These are phyloP conservation scores for Discoglossus pictus DNA, from an alignment of 2,797 vertebrate genomes.

Conservation along the genomic window DNA sequence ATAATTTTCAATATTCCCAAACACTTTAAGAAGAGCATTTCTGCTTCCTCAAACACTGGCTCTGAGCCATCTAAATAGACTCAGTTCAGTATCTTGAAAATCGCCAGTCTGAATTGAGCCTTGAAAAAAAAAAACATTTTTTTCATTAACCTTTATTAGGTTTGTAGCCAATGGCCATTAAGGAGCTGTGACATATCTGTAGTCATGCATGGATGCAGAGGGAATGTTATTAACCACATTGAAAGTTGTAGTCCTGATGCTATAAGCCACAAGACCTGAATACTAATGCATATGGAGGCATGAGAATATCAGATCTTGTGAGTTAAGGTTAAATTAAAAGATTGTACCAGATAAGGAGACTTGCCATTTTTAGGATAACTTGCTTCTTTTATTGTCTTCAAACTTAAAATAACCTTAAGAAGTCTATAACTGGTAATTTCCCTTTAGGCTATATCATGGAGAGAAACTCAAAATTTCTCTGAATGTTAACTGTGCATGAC, in stretches of 20 bases:
- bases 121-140: conserved; percentile 68
- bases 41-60: conserved; percentile 64
- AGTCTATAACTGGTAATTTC: too few species aligned
- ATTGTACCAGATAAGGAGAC: too few species aligned
- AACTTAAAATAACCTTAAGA: too few species aligned
- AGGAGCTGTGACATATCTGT: conserved; percentile 63
- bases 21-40: conserved; percentile 68
- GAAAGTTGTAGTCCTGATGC: conserved; percentile 64
- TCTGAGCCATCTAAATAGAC: conserved; percentile 68
- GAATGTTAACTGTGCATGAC: too few species aligned
- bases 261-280: conserved; percentile 57
- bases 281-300: conserved; percentile 48
- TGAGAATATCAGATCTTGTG: background rate
- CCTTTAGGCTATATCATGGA: too few species aligned
- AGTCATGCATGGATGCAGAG: conserved; percentile 61
- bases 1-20: conserved; percentile 70
- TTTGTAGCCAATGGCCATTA: conserved; percentile 64
- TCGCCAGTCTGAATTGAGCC: conserved; percentile 62
- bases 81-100: conserved; percentile 67
- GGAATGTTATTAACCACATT: conserved; percentile 68
- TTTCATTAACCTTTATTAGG: conserved; percentile 69
- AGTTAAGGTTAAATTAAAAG: too few species aligned
- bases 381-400: too few species aligned
- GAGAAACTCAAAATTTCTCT: too few species aligned
- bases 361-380: too few species aligned